Evolutionary conservation across 2,113 vertebrate genomes (phyloP).

Genomic region (Oncorhynchus masou): DNA sequence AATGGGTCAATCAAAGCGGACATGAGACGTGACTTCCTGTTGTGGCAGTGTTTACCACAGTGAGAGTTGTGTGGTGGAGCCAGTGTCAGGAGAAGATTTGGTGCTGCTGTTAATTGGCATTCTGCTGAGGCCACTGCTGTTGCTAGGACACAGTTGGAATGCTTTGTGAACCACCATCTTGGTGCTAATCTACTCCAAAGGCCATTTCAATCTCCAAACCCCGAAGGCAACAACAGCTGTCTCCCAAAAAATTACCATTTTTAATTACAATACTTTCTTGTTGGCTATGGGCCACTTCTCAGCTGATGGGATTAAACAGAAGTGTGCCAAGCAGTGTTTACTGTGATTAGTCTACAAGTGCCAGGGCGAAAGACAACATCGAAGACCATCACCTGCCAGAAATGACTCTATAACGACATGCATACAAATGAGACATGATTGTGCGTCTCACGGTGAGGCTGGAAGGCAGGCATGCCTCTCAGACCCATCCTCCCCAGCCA

Average conservation of each 20-base stretch:
- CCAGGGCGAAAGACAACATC: slow-evolving; percentile 48
- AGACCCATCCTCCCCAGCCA: slow-evolving; percentile 15
- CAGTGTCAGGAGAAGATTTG: slow-evolving; percentile 38
- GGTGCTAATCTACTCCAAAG: slow-evolving; percentile 41
- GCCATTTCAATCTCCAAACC: slow-evolving; percentile 49
- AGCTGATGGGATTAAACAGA: slow-evolving; percentile 62
- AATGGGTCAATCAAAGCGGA: background rate
- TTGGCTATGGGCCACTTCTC: slow-evolving; percentile 47
- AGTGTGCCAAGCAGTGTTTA: slow-evolving; percentile 52
- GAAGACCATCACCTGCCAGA: slow-evolving; percentile 36
- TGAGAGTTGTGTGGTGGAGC: slow-evolving; percentile 20
- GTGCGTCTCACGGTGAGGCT: slow-evolving; percentile 3
- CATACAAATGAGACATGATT: slow-evolving; percentile 43
- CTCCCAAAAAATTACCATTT: slow-evolving; percentile 34
- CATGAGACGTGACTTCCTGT: slow-evolving; percentile 2
- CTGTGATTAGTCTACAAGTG: slow-evolving; percentile 45
- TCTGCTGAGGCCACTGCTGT: slow-evolving; percentile 47
- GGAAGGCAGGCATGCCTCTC: slow-evolving; percentile 27
- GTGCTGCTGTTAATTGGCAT: slow-evolving; percentile 56
- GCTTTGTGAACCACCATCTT: slow-evolving; percentile 55
- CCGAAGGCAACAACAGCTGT: slow-evolving; percentile 34
- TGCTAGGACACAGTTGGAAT: slow-evolving; percentile 55
- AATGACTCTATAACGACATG: slow-evolving; percentile 49
- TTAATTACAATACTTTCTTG: slow-evolving; percentile 41
- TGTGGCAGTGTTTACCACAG: slow-evolving; percentile 35